Conservation (phyloP, 2,113 vertebrate species). For the Todiramphus saurophagus region DNA sequence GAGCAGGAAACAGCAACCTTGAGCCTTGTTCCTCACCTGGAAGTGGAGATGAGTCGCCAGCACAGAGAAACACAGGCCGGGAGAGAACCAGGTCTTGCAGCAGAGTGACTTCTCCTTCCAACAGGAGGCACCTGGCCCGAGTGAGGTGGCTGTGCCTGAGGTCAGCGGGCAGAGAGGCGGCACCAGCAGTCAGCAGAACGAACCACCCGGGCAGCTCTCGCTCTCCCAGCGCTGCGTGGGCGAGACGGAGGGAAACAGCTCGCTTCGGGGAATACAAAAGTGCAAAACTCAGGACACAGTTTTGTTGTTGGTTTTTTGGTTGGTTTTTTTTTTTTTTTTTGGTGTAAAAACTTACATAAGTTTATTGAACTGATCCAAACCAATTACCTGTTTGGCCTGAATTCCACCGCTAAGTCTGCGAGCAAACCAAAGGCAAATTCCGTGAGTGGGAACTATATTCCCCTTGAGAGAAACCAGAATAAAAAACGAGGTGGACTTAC, state of each 20-base stretch:
- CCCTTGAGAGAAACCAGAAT: slow-evolving; percentile 51
- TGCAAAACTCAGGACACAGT: not conserved
- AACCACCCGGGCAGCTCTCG: fast-evolving
- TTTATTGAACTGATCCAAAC: slow-evolving; percentile 58
- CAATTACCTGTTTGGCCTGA: slow-evolving; percentile 30
- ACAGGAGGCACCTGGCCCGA: not conserved
- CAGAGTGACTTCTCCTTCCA: not conserved
- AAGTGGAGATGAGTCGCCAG: not conserved
- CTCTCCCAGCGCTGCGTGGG: not conserved
- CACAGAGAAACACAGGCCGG: not conserved
- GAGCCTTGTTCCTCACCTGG: not conserved
- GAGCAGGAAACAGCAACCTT: not conserved
- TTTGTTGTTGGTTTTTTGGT: not conserved
- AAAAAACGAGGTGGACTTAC: slow-evolving; percentile 57
- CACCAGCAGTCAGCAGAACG: not conserved
- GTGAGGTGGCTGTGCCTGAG: not conserved
- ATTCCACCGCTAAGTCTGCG: slow-evolving; percentile 27
- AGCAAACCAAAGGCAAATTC: slow-evolving; percentile 25
- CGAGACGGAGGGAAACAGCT: not conserved
- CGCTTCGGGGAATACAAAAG: not conserved
- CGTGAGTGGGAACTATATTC: not conserved
- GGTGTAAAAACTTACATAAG: slow-evolving; percentile 45
- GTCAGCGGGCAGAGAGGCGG: not conserved
- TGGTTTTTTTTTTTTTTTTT: not conserved
- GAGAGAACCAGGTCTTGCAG: not conserved